These are phyloP conservation scores for Pachyseris speciosa DNA, from an alignment of 64 coral and sea anemone species.

Conservation along the genomic window DNA sequence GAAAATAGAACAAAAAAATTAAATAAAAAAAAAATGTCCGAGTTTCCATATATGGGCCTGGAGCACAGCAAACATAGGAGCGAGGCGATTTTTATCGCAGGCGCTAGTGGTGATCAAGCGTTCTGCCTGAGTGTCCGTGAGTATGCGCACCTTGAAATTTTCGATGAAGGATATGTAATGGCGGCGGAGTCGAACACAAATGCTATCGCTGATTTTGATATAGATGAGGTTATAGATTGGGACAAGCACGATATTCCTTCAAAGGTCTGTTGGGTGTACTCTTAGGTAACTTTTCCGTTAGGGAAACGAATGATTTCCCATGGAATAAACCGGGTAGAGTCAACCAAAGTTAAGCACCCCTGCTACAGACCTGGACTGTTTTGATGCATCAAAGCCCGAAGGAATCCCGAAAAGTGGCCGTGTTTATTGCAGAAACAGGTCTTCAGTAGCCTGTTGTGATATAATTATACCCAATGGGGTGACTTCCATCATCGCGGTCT, in stretches of 20 bases:
- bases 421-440: not conserved
- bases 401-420: slow-evolving; percentile 7
- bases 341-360: slow-evolving; percentile 53
- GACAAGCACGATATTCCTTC: slow-evolving; percentile 98
- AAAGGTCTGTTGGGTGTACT: slow-evolving; percentile 98
- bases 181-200: slow-evolving; percentile 82
- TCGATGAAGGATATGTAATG: slow-evolving; percentile 76
- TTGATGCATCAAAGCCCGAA: not conserved
- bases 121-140: slow-evolving; percentile 38
- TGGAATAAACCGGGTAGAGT: slow-evolving; percentile 72
- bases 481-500: not conserved
- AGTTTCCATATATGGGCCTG: no score
- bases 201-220: slow-evolving; percentile 97
- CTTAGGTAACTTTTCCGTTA: slow-evolving; percentile 57
- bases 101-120: slow-evolving; percentile 51
- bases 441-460: not conserved
- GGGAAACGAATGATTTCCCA: slow-evolving; percentile 73
- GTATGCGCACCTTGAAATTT: slow-evolving; percentile 59
- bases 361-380: not conserved
- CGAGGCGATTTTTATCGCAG: slow-evolving; percentile 82
- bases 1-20: no score
- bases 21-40: no score
- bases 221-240: slow-evolving; percentile 99
- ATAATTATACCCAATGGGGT: not conserved
- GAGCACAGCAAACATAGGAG: slow-evolving; percentile 5